Conservation (phyloP, 1,140 invertebrate genomes). For the Ganaspis sp. region DNA sequence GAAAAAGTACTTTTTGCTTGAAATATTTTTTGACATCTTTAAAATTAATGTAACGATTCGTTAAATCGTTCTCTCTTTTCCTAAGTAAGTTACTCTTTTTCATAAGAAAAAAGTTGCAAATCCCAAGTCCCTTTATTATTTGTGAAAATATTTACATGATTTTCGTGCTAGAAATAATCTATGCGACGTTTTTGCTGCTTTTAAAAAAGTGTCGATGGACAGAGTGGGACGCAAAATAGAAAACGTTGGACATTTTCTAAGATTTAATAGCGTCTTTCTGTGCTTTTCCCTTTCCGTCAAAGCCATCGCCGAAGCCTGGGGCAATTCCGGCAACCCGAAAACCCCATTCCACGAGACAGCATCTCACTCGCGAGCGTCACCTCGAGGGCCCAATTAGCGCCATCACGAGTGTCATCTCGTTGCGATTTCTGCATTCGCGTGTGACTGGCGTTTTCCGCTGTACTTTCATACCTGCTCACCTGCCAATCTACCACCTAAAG, state of each 20-base stretch:
- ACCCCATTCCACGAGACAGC: slow-evolving; percentile 61
- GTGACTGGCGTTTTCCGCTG: slow-evolving; percentile 72
- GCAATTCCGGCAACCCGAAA: slow-evolving; percentile 57
- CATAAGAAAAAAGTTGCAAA: no score
- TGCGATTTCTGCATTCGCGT: slow-evolving; percentile 72
- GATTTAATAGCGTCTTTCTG: slow-evolving; percentile 68
- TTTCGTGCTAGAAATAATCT: no score
- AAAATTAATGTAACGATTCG: no score
- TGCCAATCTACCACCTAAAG: background rate
- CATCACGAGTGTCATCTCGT: slow-evolving; percentile 74
- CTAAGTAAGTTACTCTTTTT: no score
- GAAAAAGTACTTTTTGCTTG: no score
- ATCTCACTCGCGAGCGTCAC: slow-evolving; percentile 67
- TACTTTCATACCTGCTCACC: slow-evolving; percentile 36
- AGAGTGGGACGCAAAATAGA: slow-evolving; percentile 39
- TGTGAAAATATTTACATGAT: no score
- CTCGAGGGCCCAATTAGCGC: slow-evolving; percentile 76
- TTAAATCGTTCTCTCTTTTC: no score
- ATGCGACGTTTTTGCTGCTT: no score
- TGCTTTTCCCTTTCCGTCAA: slow-evolving; percentile 31
- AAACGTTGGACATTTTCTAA: slow-evolving; percentile 62
- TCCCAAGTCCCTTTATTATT: no score
- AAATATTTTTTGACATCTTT: no score
- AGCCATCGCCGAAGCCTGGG: slow-evolving; percentile 38
- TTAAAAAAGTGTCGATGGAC: no score